Evolutionary conservation across 2,797 vertebrate genomes (phyloP).

Genomic region (Phoebastria nigripes): DNA sequence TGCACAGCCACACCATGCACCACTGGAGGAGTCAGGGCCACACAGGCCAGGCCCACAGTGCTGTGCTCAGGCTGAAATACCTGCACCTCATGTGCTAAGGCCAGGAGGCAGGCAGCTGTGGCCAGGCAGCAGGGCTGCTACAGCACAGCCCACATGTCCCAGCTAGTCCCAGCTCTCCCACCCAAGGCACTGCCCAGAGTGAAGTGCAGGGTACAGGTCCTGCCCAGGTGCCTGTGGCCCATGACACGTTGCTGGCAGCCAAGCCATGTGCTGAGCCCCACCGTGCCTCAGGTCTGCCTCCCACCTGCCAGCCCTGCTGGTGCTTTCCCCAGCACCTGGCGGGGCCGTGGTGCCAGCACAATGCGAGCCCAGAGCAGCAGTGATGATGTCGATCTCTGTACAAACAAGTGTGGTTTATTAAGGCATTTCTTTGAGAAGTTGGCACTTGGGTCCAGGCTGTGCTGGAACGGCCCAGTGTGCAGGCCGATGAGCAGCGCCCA

Average conservation of each 20-base stretch:
- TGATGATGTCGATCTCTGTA: neutral
- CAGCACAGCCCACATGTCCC: neutral
- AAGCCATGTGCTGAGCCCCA: neutral
- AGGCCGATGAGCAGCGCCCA: neutral
- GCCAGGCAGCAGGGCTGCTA: neutral
- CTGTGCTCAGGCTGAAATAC: neutral
- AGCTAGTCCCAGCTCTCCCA: neutral
- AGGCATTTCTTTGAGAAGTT: conserved; percentile 60
- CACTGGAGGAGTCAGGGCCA: neutral
- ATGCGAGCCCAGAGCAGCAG: rapidly evolving
- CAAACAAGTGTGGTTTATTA: conserved; percentile 67
- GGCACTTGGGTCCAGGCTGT: conserved; percentile 63
- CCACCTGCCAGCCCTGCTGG: neutral
- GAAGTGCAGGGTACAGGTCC: neutral
- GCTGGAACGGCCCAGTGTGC: neutral
- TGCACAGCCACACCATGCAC: too few species aligned
- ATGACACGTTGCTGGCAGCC: rapidly evolving
- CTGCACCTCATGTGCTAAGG: too few species aligned
- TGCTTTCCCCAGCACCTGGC: neutral
- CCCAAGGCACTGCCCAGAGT: neutral
- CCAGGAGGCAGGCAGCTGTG: neutral
- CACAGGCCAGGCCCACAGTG: neutral
- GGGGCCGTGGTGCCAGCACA: rapidly evolving
- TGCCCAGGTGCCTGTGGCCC: neutral
- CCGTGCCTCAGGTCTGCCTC: neutral